Percentiles rank a stretch among this genome's conserved stretches.
Conservation (phyloP, 2,113 vertebrate genomes). For the Prolemur simus region DNA sequence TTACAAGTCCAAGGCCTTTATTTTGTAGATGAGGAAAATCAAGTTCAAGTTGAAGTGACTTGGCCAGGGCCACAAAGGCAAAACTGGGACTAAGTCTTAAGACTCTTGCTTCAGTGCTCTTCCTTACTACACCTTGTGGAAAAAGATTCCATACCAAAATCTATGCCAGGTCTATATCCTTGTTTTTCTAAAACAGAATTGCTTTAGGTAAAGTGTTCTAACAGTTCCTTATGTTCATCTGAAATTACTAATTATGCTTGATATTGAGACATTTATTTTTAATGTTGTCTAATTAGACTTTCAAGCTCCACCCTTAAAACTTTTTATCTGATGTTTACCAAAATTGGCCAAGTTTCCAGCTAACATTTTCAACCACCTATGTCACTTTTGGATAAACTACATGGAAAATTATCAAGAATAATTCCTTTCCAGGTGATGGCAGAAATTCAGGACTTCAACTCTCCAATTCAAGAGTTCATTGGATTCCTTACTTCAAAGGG, state of each 20-base stretch:
- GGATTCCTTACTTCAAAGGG: constrained; percentile 19
- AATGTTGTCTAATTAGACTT: not conserved
- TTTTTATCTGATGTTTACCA: constrained; percentile 3
- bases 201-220: not conserved
- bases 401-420: not conserved
- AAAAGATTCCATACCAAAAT: not conserved
- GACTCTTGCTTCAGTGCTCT: not conserved
- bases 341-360: not conserved
- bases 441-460: not conserved
- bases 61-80: not conserved
- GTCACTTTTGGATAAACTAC: not conserved
- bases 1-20: too few species aligned
- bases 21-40: not conserved
- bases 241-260: not conserved
- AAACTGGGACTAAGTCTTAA: not conserved
- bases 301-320: not conserved
- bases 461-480: not conserved
- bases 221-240: not conserved
- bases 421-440: not conserved
- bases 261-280: not conserved
- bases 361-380: not conserved
- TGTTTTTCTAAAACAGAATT: not conserved
- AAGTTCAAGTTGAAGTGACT: not conserved
- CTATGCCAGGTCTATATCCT: not conserved
- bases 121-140: not conserved